phyloP scores from a whole-genome alignment of 2,797 vertebrate genomes.

The Hoplostethus mediterraneus region DNA sequence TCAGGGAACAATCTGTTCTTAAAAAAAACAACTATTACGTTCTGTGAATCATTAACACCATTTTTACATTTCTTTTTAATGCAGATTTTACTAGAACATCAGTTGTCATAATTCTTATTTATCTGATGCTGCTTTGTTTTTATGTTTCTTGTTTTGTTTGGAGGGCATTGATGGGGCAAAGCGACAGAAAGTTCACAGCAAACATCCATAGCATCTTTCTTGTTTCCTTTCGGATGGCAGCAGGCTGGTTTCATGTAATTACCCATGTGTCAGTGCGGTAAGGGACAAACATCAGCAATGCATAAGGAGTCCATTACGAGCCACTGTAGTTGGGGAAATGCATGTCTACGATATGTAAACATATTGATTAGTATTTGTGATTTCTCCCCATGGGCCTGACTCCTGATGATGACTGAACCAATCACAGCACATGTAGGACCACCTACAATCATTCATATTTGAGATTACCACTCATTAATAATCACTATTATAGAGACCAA shows the following conservation, averaged over 20 bases:
- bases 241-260: too few relatives aligned
- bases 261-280: too few relatives aligned
- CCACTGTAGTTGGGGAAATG: too few relatives aligned
- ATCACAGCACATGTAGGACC: too few relatives aligned
- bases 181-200: conserved; percentile 2
- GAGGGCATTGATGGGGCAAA: conserved; percentile 13
- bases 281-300: too few relatives aligned
- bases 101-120: conserved; percentile 47
- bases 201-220: background rate
- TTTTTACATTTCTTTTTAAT: conserved; percentile 51
- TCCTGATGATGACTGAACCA: too few relatives aligned
- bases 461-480: too few relatives aligned
- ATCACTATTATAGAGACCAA: background rate
- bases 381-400: too few relatives aligned
- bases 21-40: conserved; percentile 2
- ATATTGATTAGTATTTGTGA: too few relatives aligned
- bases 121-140: conserved; percentile 56
- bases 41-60: conserved; percentile 34
- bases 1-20: conserved; percentile 60
- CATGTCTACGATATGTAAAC: too few relatives aligned
- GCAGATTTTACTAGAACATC: conserved; percentile 31
- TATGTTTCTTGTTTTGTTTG: conserved; percentile 40
- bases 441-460: too few relatives aligned
- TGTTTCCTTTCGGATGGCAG: background rate
- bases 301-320: too few relatives aligned